These are phyloP conservation scores for Drosophila maculinotata DNA, from an alignment of 2,888 invertebrate genomes.

Conservation along the genomic window DNA sequence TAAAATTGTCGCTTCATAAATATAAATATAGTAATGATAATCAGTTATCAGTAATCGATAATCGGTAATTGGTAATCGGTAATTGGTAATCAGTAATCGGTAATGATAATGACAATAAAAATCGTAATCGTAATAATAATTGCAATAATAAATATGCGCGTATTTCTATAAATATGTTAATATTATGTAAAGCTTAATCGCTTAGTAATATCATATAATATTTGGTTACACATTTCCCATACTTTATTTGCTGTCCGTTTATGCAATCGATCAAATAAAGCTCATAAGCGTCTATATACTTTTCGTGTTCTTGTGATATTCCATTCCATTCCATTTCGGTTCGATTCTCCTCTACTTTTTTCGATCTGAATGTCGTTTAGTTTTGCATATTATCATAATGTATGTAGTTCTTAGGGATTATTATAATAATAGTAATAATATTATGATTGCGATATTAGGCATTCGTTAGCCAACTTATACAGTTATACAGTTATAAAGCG, in stretches of 20 bases:
- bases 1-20: slow-evolving; percentile 18
- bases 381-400: slow-evolving; percentile 19
- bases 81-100: slow-evolving; percentile 32
- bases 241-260: slow-evolving; percentile 58
- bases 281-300: slow-evolving; percentile 81
- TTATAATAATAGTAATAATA: slow-evolving; percentile 35
- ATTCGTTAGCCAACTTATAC: slow-evolving; percentile 46
- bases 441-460: slow-evolving; percentile 51
- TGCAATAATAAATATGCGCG: slow-evolving; percentile 56
- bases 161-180: slow-evolving; percentile 55
- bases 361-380: background rate
- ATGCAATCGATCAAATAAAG: slow-evolving; percentile 78
- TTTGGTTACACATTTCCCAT: slow-evolving; percentile 74
- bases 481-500: slow-evolving; percentile 60
- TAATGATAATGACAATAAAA: slow-evolving; percentile 57
- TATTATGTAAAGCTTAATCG: slow-evolving; percentile 75
- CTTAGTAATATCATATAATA: slow-evolving; percentile 78
- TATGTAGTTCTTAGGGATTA: slow-evolving; percentile 30
- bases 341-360: slow-evolving; percentile 1
- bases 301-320: slow-evolving; percentile 43
- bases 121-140: slow-evolving; percentile 38
- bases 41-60: slow-evolving; percentile 8
- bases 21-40: slow-evolving; percentile 18
- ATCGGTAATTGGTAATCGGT: background rate
- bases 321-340: background rate